Evolutionary conservation across 2,797 vertebrate genomes (phyloP).

Genomic region (Premnoplex brunnescens): DNA sequence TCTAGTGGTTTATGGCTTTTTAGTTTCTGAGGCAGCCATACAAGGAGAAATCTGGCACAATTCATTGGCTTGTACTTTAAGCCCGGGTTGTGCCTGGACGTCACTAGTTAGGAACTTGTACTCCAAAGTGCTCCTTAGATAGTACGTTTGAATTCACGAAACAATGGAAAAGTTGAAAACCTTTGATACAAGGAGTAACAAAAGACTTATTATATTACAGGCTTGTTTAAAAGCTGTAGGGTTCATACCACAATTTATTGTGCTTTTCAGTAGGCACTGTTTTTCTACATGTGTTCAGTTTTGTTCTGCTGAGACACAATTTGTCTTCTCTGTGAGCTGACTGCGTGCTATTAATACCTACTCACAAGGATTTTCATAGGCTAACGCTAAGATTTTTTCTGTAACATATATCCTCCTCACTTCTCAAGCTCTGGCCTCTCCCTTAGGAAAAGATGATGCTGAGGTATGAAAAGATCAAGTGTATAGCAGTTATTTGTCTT

Average conservation of each 20-base stretch:
- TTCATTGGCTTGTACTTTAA: background rate
- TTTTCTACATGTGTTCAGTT: background rate
- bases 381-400: background rate
- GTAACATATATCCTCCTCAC: background rate
- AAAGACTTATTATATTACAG: background rate
- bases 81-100: background rate
- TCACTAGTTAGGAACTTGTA: background rate
- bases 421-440: background rate
- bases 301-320: background rate
- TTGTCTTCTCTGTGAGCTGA: background rate
- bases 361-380: constrained; percentile 13
- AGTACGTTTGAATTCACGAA: background rate
- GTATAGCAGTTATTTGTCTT: background rate
- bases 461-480: background rate
- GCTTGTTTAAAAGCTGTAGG: constrained; percentile 18
- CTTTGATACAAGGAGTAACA: background rate
- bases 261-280: background rate
- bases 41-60: background rate
- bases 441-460: background rate
- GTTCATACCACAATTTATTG: constrained; percentile 4
- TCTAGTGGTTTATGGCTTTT: background rate
- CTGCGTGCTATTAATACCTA: background rate
- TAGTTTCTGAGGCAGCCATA: background rate
- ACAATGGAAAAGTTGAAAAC: background rate
- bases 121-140: background rate